These are phyloP conservation scores for Aleiodes alternator DNA, from an alignment of 2,888 invertebrate genomes.

Conservation along the genomic window DNA sequence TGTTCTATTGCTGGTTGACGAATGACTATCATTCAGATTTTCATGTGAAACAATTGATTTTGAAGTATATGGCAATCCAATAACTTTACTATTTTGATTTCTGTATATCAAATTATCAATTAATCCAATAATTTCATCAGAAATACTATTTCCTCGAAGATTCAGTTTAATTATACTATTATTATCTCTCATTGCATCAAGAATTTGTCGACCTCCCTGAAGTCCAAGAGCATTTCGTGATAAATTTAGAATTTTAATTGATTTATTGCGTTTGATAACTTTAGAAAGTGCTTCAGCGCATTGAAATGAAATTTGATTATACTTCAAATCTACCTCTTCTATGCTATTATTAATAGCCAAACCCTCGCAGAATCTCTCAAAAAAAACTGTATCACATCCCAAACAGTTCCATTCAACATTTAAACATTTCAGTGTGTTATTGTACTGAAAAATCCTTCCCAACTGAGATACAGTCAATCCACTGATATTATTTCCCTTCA, in stretches of 20 bases:
- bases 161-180: conserved; percentile 63
- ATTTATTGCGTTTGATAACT: conserved; percentile 67
- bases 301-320: conserved; percentile 71
- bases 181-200: conserved; percentile 67
- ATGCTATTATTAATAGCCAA: conserved; percentile 68
- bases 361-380: conserved; percentile 70
- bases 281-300: conserved; percentile 66
- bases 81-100: conserved; percentile 58
- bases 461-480: conserved; percentile 66
- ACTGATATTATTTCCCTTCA: conserved; percentile 73
- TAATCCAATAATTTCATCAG: conserved; percentile 67
- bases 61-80: conserved; percentile 30
- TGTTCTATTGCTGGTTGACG: conserved; percentile 44
- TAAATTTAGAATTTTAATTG: conserved; percentile 67
- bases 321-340: conserved; percentile 70
- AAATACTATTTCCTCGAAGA: conserved; percentile 72
- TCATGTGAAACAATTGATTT: conserved; percentile 46
- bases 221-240: conserved; percentile 73
- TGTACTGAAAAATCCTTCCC: conserved; percentile 69
- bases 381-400: conserved; percentile 67
- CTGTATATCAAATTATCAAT: conserved; percentile 62
- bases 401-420: conserved; percentile 73
- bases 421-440: conserved; percentile 67
- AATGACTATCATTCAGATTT: conserved; percentile 25
- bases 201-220: conserved; percentile 69